Evolutionary conservation across 2,888 invertebrate genomes (phyloP), one percentile per base, ranked within the genome.

Genomic region (Troilus luridus): DNA sequence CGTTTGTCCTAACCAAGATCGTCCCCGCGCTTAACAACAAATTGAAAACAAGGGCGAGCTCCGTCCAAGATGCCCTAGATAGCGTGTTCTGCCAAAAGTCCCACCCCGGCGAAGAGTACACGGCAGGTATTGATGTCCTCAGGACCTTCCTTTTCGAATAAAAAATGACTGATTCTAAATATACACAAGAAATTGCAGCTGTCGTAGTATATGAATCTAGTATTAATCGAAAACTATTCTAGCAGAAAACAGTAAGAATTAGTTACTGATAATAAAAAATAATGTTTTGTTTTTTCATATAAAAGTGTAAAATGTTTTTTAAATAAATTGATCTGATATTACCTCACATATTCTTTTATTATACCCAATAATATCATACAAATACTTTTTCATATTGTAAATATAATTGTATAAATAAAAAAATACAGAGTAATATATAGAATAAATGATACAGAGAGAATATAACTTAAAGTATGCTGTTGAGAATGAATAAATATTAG

Each of bases 71-170:
- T 12, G 85, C 56, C 0, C 56, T 85, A 0, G 56, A 85, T 6
- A 12, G n/a, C 14, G 56, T 85, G 7, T 85, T 85, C 11, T 85
- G 85, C n/a, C 85, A 85, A n/a, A 85, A n/a, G n/a, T 21, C 54
- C 14, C 56, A 54, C 1, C 9, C 11, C 21, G 56, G 85, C 5
- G 56, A 85, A 56, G 21, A 85, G 56, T 58, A 54, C 56, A 85
- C 85, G 5, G 85, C 56, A 56, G 85, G 85, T 85, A 56, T 85
- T 10, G 85, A 85, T n/a, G 56, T 85, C n/a, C 56, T 85, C 54
- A 56, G 85, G 8, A 56, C 85, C 12, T 58, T 85, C 11, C 85
- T 85, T 85, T 85, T 85, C 9, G 85, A 85, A 58, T 85, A 85
- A 85, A 3, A 41, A 8, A 3, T n/a, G 10, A 64, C 64, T 62